Percentiles rank a stretch among this genome's conserved stretches.
Evolutionary conservation across 2,888 invertebrate species (phyloP).

Genomic region (Eristalinus sepulchralis): DNA sequence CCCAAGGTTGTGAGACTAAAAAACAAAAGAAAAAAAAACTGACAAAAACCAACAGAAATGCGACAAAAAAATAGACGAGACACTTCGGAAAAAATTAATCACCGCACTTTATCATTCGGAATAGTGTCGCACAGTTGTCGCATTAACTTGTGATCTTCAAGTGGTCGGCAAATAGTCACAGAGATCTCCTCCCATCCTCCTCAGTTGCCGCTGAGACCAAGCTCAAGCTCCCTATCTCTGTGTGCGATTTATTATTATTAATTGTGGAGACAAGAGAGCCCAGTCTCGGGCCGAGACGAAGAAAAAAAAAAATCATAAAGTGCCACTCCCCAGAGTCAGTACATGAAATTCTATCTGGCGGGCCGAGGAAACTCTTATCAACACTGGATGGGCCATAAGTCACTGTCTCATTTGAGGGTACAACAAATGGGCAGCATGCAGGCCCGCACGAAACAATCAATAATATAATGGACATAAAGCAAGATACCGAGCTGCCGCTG

Average conservation of each 20-base stretch:
- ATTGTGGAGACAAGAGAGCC: constrained; percentile 18
- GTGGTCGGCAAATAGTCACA: constrained; percentile 37
- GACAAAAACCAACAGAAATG: too few species aligned
- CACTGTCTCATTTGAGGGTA: constrained; percentile 67
- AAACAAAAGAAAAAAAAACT: not conserved
- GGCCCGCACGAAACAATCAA: constrained; percentile 68
- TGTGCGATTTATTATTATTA: constrained; percentile 67
- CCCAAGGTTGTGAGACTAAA: constrained; percentile 38
- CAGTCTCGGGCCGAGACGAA: not conserved
- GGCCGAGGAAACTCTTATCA: constrained; percentile 60
- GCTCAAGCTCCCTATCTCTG: constrained; percentile 26
- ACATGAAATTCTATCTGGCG: constrained; percentile 65
- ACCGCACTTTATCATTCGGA: constrained; percentile 34
- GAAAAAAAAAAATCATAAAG: constrained; percentile 20
- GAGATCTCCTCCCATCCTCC: not conserved
- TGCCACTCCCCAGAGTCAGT: constrained; percentile 59
- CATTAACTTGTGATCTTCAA: constrained; percentile 52
- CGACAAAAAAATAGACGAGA: not conserved
- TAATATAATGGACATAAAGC: constrained; percentile 69
- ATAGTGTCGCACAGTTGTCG: constrained; percentile 26
- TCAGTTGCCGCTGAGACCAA: not conserved
- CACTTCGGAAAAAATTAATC: constrained; percentile 26
- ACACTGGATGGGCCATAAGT: constrained; percentile 66
- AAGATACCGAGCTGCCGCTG: constrained; percentile 45
- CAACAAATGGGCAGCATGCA: constrained; percentile 64